Conservation (phyloP, 2,113 vertebrate species). For the Pangasianodon gigas region DNA sequence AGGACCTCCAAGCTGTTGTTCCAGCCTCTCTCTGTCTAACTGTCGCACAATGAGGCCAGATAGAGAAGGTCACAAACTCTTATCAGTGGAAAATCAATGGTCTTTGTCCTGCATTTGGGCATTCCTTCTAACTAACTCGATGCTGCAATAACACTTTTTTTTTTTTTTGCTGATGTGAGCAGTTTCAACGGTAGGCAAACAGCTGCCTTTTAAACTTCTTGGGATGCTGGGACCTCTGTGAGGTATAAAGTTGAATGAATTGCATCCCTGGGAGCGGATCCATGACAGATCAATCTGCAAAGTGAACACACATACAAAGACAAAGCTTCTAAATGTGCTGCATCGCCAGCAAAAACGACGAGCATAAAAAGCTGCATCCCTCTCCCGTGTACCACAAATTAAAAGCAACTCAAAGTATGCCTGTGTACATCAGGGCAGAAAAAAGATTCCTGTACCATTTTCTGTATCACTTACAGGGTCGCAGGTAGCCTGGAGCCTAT, state of each 20-base stretch:
- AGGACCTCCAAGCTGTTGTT: background rate
- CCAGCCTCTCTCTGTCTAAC: background rate
- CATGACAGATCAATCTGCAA: constrained; percentile 17
- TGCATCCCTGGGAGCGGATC: background rate
- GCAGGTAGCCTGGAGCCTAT: no score
- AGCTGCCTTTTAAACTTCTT: background rate
- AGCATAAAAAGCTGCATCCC: background rate
- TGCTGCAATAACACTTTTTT: background rate
- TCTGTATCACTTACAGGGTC: no score
- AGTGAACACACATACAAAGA: background rate
- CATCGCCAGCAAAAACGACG: background rate
- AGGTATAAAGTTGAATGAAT: constrained; percentile 4
- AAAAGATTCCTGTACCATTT: no score
- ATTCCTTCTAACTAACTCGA: background rate
- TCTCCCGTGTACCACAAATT: background rate
- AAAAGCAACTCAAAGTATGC: background rate
- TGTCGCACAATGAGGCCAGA: background rate
- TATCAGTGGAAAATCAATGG: background rate
- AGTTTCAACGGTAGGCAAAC: background rate
- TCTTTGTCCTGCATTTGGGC: background rate
- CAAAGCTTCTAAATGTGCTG: constrained; percentile 6
- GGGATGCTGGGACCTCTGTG: background rate
- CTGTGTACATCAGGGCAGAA: background rate
- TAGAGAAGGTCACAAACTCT: background rate
- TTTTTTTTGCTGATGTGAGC: background rate